Evolutionary conservation across 2,797 vertebrate species (phyloP).

Genomic region (Bovichtus variegatus): DNA sequence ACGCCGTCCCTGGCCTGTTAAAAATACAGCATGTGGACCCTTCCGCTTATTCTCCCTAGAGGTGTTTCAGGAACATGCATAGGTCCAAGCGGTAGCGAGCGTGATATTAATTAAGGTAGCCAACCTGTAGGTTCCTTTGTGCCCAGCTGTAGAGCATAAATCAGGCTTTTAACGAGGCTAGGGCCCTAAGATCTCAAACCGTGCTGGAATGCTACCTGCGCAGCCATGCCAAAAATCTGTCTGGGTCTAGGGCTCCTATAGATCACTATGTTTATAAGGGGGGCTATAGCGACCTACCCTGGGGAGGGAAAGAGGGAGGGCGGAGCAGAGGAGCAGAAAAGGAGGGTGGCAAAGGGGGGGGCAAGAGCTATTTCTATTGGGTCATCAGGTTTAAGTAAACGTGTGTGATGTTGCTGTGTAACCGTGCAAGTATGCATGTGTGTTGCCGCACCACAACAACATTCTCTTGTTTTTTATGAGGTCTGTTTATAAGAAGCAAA

Average conservation of each 20-base stretch:
- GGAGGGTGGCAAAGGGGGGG: conserved; percentile 69
- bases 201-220: conserved; percentile 89
- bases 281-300: conserved; percentile 68
- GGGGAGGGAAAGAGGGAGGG: conserved; percentile 65
- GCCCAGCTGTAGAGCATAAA: conserved; percentile 84
- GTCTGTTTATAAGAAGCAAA: conserved; percentile 18
- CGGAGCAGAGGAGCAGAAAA: conserved; percentile 57
- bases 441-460: conserved; percentile 37
- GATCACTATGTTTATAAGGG: conserved; percentile 79
- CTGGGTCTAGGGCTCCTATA: conserved; percentile 85
- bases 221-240: conserved; percentile 91
- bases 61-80: conserved; percentile 72
- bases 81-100: conserved; percentile 67
- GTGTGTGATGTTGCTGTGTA: conserved; percentile 41
- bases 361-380: conserved; percentile 73
- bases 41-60: conserved; percentile 65
- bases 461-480: conserved; percentile 36
- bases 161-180: conserved; percentile 84
- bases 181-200: conserved; percentile 86
- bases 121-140: conserved; percentile 81
- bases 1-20: conserved; percentile 44
- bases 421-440: conserved; percentile 25
- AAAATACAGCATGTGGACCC: conserved; percentile 60
- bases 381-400: conserved; percentile 78
- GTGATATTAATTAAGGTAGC: conserved; percentile 79